Conservation (phyloP, 2,113 vertebrate species). For the Passer domesticus region DNA sequence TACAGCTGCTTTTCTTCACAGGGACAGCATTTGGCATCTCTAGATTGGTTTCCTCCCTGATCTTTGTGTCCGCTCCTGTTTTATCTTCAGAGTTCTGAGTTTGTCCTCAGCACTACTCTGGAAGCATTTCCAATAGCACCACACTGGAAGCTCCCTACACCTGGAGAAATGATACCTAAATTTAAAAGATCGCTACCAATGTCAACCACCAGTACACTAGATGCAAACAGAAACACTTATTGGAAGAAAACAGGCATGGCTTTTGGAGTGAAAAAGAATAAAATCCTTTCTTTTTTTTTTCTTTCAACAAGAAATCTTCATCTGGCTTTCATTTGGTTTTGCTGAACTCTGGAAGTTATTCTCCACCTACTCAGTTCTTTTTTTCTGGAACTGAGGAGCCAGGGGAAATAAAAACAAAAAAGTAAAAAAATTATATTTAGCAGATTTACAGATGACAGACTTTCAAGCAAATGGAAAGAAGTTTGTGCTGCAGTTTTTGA, state of each 20-base stretch:
- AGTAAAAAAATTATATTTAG: not conserved
- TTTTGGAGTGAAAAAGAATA: not conserved
- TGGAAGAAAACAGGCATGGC: not conserved
- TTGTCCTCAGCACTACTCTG: not conserved
- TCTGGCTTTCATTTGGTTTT: conserved; percentile 18
- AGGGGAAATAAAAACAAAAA: not conserved
- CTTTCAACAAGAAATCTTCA: not conserved
- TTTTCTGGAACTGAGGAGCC: not conserved
- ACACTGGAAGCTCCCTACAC: not conserved
- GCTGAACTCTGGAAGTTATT: not conserved
- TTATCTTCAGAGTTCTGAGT: not conserved
- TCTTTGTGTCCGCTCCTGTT: not conserved
- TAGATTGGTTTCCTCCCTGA: not conserved
- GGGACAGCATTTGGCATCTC: not conserved
- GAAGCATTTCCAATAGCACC: not conserved
- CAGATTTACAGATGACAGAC: not conserved
- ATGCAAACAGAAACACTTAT: not conserved
- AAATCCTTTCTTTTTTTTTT: not conserved
- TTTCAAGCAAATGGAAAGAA: not conserved
- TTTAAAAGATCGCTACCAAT: not conserved
- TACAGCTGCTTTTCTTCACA: not conserved
- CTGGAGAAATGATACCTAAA: not conserved
- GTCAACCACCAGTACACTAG: not conserved
- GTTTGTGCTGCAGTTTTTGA: not conserved
- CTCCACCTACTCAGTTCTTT: not conserved